Conservation (phyloP, 2,888 invertebrate species). For the Noctua janthe region DNA sequence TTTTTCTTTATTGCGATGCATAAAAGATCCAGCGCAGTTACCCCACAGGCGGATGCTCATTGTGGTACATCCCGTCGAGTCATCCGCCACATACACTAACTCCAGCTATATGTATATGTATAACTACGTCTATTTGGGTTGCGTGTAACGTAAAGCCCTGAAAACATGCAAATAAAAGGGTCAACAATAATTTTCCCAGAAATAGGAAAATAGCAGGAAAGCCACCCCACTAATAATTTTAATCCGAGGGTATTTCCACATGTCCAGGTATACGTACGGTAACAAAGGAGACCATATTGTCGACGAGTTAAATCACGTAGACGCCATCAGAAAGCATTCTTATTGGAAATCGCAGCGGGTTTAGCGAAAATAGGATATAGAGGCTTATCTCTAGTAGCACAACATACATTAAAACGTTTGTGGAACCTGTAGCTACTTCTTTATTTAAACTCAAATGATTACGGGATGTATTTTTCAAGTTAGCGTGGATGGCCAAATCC, state of each 20-base stretch:
- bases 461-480: too few species aligned
- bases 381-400: too few species aligned
- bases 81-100: background rate
- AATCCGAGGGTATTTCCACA: constrained; percentile 47
- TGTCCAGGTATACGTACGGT: constrained; percentile 36
- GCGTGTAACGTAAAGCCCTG: background rate
- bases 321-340: background rate
- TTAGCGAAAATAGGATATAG: too few species aligned
- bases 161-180: background rate
- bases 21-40: background rate
- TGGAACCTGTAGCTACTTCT: too few species aligned
- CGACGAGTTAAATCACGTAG: constrained; percentile 68
- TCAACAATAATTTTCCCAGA: background rate
- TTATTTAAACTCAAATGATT: too few species aligned
- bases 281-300: constrained; percentile 57
- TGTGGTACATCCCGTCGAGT: background rate
- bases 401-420: too few species aligned
- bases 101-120: background rate
- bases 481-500: too few species aligned
- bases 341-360: too few species aligned
- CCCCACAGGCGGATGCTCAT: constrained; percentile 22
- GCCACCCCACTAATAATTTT: background rate
- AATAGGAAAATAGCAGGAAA: background rate
- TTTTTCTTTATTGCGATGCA: too few species aligned
- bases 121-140: background rate